Evolutionary conservation across 2,888 invertebrate genomes (phyloP), one percentile per base, ranked within the genome.

Genomic region (Phaonia tiefii): DNA sequence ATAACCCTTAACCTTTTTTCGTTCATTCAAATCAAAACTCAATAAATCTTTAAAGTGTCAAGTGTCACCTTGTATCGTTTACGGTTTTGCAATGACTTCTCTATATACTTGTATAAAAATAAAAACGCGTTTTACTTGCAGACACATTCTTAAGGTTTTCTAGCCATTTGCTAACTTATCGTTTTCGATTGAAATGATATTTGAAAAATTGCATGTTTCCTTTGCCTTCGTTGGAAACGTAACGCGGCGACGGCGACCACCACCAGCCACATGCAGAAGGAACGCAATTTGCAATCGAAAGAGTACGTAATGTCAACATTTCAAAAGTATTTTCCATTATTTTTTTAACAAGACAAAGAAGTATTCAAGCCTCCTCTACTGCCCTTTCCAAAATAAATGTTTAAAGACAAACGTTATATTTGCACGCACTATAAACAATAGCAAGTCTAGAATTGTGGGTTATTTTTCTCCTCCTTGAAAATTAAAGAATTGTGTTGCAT

Each of bases 141-240:
- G 58, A 5, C 31, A 3, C n/a, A n/a, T n/a, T n/a, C n/a, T n/a
- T n/a, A n/a, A n/a, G n/a, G n/a, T n/a, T n/a, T n/a, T n/a, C n/a
- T n/a, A n/a, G n/a, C n/a, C 8, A 31, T 31, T 5, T 8, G 10
- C 58, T 4, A 20, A 11, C 22, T 54, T 54, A 11, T 54, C 17
- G 20, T 54, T 51, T 63, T 26, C 46, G 44, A 71, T 13, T 11
- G 56, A 31, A 81, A 81, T 71, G 78, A 79, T 81, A 81, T 81
- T 81, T 84, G 84, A 84, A 82, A 82, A 84, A 84, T 84, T 84
- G 83, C 84, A 84, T 76, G 83, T 84, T 84, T 84, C 84, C 84
- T 79, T 42, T n/a, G n/a, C 17, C 42, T 39, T 39, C 31, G 63
- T 13, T 60, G 15, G 20, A 17, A 2, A 49, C 13, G 17, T 13